Evolutionary conservation across 2,113 vertebrate genomes (phyloP).

Genomic region (Cyanocitta stelleri): DNA sequence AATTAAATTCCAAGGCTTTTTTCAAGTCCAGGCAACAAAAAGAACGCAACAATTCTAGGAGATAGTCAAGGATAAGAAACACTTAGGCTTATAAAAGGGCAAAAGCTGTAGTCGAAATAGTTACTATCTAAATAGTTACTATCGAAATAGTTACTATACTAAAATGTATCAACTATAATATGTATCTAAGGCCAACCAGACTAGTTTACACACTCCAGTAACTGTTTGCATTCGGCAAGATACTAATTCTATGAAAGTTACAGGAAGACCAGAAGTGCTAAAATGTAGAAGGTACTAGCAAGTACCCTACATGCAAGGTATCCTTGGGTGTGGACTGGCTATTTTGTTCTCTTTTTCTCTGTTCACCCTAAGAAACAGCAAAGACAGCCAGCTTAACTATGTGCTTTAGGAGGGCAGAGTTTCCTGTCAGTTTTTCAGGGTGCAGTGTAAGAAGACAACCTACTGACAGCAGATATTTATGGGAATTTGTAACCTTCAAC

Average conservation of each 20-base stretch:
- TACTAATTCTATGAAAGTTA: neutral
- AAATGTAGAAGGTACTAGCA: neutral
- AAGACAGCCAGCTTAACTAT: neutral
- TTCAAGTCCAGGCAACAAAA: neutral
- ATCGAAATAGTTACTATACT: neutral
- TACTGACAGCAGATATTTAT: neutral
- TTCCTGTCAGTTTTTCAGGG: constrained; percentile 15
- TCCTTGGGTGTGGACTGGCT: neutral
- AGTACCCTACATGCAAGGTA: neutral
- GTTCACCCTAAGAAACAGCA: neutral
- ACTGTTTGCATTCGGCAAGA: neutral
- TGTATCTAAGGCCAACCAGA: neutral
- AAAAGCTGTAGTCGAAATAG: neutral
- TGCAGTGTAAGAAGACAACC: neutral
- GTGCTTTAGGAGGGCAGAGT: neutral
- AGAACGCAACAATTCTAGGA: neutral
- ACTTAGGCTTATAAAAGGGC: neutral
- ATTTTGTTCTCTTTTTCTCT: neutral
- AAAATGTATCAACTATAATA: neutral
- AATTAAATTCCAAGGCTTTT: neutral
- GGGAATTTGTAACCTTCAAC: neutral
- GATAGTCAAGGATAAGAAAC: neutral
- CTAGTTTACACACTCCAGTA: neutral
- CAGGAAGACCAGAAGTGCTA: neutral
- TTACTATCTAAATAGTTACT: too few species aligned